Percentiles rank a stretch among this genome's conserved stretches.
phyloP scores from a whole-genome alignment of 2,113 vertebrate species.

The Grammatotria lemairii region DNA sequence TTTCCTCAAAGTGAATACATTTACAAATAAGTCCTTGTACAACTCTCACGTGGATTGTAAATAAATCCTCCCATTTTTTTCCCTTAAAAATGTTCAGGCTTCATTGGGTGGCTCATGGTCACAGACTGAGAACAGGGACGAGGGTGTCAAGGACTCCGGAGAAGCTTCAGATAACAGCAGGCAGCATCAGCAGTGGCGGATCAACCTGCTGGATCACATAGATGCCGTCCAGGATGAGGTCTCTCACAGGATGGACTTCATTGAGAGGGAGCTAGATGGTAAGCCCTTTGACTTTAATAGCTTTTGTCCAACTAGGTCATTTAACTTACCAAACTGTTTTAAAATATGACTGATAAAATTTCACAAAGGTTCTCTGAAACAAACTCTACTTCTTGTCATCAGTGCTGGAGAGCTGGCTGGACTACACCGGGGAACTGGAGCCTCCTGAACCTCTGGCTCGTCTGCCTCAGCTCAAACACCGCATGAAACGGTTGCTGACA shows the following conservation, averaged over 20 bases:
- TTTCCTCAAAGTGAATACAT: background rate
- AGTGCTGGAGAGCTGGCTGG: constrained; percentile 97
- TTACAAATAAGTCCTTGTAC: background rate
- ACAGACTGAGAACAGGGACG: constrained; percentile 61
- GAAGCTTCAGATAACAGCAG: constrained; percentile 70
- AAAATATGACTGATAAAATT: background rate
- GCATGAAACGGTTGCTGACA: constrained; percentile 88
- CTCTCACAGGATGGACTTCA: constrained; percentile 94
- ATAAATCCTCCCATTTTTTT: background rate
- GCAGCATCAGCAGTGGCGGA: constrained; percentile 90
- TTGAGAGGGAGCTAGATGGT: constrained; percentile 94
- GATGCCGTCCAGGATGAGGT: constrained; percentile 94
- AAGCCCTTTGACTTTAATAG: background rate
- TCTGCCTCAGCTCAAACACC: constrained; percentile 92
- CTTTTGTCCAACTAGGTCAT: background rate
- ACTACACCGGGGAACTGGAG: constrained; percentile 94
- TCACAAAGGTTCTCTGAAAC: background rate
- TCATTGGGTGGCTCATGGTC: constrained; percentile 2
- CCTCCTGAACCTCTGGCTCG: constrained; percentile 90
- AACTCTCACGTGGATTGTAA: background rate
- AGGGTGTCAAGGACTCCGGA: constrained; percentile 59
- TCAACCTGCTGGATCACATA: constrained; percentile 88
- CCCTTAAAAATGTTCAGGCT: background rate
- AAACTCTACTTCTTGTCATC: background rate
- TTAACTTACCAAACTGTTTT: background rate